Evolutionary conservation across 2,888 invertebrate genomes (phyloP).

Genomic region (Acleris literana): DNA sequence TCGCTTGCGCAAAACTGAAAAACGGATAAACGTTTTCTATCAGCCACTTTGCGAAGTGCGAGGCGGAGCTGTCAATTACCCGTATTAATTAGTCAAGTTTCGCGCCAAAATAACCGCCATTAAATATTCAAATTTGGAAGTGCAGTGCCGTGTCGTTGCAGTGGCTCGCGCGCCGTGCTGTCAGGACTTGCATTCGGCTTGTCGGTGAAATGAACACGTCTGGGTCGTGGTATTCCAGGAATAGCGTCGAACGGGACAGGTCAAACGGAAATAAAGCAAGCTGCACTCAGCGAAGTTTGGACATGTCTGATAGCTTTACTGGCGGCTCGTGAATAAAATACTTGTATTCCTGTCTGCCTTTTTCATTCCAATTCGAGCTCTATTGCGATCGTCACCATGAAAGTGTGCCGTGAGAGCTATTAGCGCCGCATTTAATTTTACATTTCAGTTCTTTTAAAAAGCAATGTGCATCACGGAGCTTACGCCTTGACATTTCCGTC

Average conservation of each 20-base stretch:
- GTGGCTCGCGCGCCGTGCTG: slow-evolving; percentile 57
- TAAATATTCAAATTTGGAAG: slow-evolving; percentile 78
- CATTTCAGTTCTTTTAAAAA: slow-evolving; percentile 5
- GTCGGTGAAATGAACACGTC: slow-evolving; percentile 76
- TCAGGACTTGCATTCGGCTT: slow-evolving; percentile 75
- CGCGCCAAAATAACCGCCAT: slow-evolving; percentile 71
- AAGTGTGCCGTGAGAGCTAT: slow-evolving; percentile 15
- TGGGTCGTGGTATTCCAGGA: slow-evolving; percentile 69
- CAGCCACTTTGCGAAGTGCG: slow-evolving; percentile 50
- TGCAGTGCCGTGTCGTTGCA: slow-evolving; percentile 76
- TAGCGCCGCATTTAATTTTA: slow-evolving; percentile 21
- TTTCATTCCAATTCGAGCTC: slow-evolving; percentile 50
- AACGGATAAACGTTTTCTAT: slow-evolving; percentile 60
- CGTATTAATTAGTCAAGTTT: slow-evolving; percentile 67
- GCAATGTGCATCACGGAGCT: not conserved
- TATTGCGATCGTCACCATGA: slow-evolving; percentile 49
- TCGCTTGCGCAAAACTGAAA: slow-evolving; percentile 60
- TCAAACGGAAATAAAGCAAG: slow-evolving; percentile 81
- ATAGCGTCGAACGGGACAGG: slow-evolving; percentile 76
- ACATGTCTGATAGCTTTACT: slow-evolving; percentile 76
- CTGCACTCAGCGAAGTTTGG: slow-evolving; percentile 78
- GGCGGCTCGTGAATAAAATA: slow-evolving; percentile 76
- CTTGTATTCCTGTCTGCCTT: slow-evolving; percentile 60
- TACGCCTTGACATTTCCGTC: slow-evolving; percentile 4
- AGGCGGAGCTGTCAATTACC: slow-evolving; percentile 64